These are phyloP conservation scores for Macrostomum lignano DNA, from an alignment of 1,140 invertebrate species.

Conservation along the genomic window DNA sequence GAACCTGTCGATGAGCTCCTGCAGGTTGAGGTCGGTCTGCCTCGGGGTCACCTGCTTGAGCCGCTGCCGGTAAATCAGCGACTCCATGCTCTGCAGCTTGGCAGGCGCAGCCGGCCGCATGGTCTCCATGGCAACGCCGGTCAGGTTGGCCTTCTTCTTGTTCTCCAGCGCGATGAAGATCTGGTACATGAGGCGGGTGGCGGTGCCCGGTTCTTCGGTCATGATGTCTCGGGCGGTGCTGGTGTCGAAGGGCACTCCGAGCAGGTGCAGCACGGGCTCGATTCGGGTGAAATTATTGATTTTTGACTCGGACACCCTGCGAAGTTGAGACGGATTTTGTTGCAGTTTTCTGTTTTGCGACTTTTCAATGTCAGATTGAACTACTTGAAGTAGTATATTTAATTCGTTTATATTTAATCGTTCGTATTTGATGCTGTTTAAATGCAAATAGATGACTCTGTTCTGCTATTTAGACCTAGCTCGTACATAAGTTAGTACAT, in stretches of 20 bases:
- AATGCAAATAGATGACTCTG: too few relatives aligned
- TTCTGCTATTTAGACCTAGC: too few relatives aligned
- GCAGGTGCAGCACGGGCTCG: conserved; percentile 19
- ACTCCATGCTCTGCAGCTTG: conserved; percentile 20
- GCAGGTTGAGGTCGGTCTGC: conserved; percentile 22
- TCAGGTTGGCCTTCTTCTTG: conserved; percentile 25
- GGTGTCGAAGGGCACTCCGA: conserved; percentile 26
- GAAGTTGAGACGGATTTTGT: conserved; percentile 2
- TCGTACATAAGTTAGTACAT: too few relatives aligned
- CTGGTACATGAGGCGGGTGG: conserved; percentile 23
- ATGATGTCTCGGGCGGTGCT: conserved; percentile 23
- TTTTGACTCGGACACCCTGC: conserved; percentile 22
- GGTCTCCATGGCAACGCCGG: conserved; percentile 26
- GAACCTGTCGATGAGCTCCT: conserved; percentile 15
- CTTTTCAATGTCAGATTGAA: too few relatives aligned
- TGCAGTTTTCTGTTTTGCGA: too few relatives aligned
- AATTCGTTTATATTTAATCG: too few relatives aligned
- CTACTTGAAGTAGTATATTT: too few relatives aligned
- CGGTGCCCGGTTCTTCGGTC: conserved; percentile 22
- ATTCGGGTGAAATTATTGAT: conserved; percentile 27
- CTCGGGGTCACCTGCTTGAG: conserved; percentile 23
- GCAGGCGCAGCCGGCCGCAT: conserved; percentile 22
- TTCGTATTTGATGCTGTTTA: too few relatives aligned
- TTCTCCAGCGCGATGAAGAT: conserved; percentile 26
- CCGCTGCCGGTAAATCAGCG: conserved; percentile 20